Conservation (phyloP, 2,113 vertebrate species). For the Phylloscopus trochiloides region DNA sequence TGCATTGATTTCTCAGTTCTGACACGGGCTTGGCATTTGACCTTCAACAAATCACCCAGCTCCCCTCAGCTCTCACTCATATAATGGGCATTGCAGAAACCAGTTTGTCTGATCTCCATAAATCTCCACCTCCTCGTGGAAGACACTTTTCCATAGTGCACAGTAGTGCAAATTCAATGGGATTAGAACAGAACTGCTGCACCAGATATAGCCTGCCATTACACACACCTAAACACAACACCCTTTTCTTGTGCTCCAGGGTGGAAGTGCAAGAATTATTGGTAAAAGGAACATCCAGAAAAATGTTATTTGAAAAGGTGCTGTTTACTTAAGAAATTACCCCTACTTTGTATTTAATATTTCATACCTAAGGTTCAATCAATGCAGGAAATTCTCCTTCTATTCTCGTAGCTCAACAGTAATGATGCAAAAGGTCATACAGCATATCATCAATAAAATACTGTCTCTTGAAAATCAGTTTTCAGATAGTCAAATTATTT, state of each 20-base stretch:
- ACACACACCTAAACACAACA: not conserved
- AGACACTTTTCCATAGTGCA: not conserved
- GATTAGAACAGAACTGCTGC: not conserved
- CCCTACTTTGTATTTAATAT: not conserved
- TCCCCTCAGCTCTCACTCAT: not conserved
- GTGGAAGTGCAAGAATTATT: not conserved
- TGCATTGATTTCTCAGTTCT: not conserved
- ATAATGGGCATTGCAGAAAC: not conserved
- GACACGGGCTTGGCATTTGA: not conserved
- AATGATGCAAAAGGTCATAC: constrained; percentile 45
- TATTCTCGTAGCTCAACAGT: not conserved
- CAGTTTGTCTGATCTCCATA: not conserved
- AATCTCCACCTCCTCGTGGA: not conserved
- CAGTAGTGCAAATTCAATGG: not conserved
- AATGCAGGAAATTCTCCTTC: not conserved
- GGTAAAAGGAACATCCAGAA: not conserved
- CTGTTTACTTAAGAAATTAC: not conserved
- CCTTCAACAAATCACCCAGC: not conserved
- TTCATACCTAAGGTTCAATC: not conserved
- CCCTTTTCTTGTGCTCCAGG: not conserved
- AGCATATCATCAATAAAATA: constrained; percentile 26
- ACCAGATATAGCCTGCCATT: not conserved
- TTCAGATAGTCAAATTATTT: constrained; percentile 43
- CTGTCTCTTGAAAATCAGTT: constrained; percentile 38
- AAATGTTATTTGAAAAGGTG: not conserved